These are phyloP conservation scores for Notamacropus eugenii DNA, from an alignment of 2,797 vertebrate species.

Conservation along the genomic window DNA sequence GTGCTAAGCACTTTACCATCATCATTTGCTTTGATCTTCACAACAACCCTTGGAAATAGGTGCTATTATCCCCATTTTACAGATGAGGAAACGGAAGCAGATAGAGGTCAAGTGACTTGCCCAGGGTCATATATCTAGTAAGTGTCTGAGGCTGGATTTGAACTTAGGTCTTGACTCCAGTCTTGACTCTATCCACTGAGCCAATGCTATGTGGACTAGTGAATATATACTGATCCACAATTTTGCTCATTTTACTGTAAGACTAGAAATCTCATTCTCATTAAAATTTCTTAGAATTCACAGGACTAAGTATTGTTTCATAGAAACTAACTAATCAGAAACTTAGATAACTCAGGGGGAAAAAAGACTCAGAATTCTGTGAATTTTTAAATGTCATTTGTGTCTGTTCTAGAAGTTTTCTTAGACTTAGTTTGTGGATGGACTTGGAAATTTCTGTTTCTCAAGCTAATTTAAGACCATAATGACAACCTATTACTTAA, in stretches of 20 bases:
- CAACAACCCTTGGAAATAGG: no score
- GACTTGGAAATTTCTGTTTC: slow-evolving; percentile 80
- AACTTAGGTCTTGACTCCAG: background rate
- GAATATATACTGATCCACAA: background rate
- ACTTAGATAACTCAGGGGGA: background rate
- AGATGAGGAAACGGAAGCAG: no score
- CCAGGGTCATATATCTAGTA: background rate
- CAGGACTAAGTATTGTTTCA: background rate
- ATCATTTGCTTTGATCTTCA: no score
- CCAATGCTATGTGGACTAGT: background rate
- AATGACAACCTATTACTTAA: background rate
- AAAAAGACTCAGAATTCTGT: slow-evolving; percentile 22
- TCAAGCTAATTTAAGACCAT: slow-evolving; percentile 72
- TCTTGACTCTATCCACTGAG: background rate
- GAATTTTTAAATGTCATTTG: slow-evolving; percentile 49
- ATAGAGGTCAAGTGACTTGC: no score
- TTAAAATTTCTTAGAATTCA: background rate
- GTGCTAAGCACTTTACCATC: no score
- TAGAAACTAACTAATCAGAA: background rate
- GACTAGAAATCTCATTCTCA: background rate
- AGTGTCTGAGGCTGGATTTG: background rate
- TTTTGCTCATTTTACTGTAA: background rate
- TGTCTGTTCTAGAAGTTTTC: slow-evolving; percentile 62
- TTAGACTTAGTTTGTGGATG: slow-evolving; percentile 63
- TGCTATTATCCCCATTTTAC: background rate